Base-by-base conservation (phyloP, 2,113 vertebrate species). In the Thryonomys swinderianus region DNA sequence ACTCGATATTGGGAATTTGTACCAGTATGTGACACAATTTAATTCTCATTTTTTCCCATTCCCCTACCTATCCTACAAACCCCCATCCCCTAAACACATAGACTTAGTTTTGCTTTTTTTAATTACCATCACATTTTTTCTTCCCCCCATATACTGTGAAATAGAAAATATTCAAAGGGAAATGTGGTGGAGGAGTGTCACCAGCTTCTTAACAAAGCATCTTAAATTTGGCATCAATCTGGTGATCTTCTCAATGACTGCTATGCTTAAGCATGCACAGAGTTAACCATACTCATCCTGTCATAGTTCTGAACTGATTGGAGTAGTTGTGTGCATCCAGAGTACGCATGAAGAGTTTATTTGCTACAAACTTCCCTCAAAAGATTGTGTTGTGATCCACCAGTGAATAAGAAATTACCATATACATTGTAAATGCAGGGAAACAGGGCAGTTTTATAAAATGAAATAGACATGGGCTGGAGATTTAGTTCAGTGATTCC, bases 221-320 rank as follows among this genome's bases (percentile, higher is more conserved):
- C 42, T 92, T 73, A 79, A 88, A 66, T 37, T 66, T 64, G 18
- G 6, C 20, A 4, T 85, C 10, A 27, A 81, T 91, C 64, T 67
- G 20, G 32, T 62, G 40, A 2, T 55, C 84, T 64, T 59, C 12
- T 1, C 25, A 48, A 55, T 85, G 61, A 85, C 1, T 64, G 5
- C 27, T 74, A 73, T 25, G 32, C 32, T 48, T 48, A 67, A 69
- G 34, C 18, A 57, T 40, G 14, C n/a, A 67, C 83, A 73, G 42
- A 80, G 34, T 69, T 76, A 66, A 5, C 32, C 55, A 69, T 73
- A 79, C 74, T 37, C 40, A 71, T 71, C 82, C 61, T 62, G 40
- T 81, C 37, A 48, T 48, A 85, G 73, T 81, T 91, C 10, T 51
- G 51, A 81, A 88, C 78, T 40, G 67, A 88, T 85, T 91, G 74